phyloP scores from a whole-genome alignment of 2,888 invertebrate species.

The Sinodicranocentrus sp. region DNA sequence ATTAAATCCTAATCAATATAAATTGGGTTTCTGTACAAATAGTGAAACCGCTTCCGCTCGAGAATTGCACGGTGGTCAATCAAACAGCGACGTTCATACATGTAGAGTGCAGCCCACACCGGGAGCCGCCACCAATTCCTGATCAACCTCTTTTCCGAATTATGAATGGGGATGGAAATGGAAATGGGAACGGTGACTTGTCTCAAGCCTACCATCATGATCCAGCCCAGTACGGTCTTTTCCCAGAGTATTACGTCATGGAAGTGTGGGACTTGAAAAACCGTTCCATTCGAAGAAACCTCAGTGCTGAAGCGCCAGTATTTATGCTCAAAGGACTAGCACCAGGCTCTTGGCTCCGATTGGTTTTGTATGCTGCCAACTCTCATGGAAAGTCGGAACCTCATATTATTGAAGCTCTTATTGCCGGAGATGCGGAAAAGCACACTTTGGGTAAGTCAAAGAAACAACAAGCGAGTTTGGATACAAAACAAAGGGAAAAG shows the following conservation, averaged over 20 bases:
- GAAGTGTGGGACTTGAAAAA: conserved; percentile 78
- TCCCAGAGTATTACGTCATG: conserved; percentile 76
- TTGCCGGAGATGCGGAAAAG: conserved; percentile 76
- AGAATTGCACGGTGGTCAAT: conserved; percentile 93
- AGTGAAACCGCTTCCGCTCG: conserved; percentile 93
- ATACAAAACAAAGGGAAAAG: neutral
- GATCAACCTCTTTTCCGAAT: conserved; percentile 76
- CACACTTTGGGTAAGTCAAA: conserved; percentile 74
- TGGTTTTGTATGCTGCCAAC: conserved; percentile 91
- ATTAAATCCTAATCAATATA: conserved; percentile 50
- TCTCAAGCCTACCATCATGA: conserved; percentile 72
- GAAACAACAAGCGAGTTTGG: neutral
- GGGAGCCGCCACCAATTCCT: conserved; percentile 75
- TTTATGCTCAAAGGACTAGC: conserved; percentile 83
- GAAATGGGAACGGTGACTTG: conserved; percentile 39
- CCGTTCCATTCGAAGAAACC: conserved; percentile 82
- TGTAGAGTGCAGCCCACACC: conserved; percentile 84
- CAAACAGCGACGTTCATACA: conserved; percentile 90
- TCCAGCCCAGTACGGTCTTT: conserved; percentile 75
- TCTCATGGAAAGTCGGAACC: conserved; percentile 93
- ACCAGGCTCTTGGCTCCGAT: conserved; percentile 81
- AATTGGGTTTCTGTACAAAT: conserved; percentile 72
- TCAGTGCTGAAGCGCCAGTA: conserved; percentile 77
- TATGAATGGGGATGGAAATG: conserved; percentile 74
- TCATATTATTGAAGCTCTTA: conserved; percentile 88